These are phyloP conservation scores for Drosophila novamexicana DNA, from an alignment of 1,140 invertebrate species.

Conservation along the genomic window DNA sequence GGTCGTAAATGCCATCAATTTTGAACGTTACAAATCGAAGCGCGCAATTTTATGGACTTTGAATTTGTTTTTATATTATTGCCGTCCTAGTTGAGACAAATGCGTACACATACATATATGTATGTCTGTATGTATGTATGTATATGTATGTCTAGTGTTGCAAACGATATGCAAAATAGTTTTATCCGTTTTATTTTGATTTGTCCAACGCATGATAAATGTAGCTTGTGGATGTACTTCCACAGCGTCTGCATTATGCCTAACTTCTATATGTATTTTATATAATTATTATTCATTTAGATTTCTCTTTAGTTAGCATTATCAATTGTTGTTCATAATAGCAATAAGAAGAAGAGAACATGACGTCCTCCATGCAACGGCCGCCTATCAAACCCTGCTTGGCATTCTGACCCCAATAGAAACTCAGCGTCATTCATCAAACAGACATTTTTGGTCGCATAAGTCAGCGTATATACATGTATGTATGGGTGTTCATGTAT, in stretches of 20 bases:
- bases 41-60: constrained; percentile 73
- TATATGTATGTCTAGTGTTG: constrained; percentile 1
- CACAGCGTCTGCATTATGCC: background rate
- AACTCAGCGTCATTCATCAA: constrained; percentile 37
- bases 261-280: background rate
- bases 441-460: constrained; percentile 11
- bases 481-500: background rate
- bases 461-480: background rate
- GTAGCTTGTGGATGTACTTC: no score
- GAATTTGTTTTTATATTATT: constrained; percentile 70
- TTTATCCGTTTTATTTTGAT: background rate
- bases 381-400: constrained; percentile 38
- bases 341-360: background rate
- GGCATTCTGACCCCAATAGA: constrained; percentile 56
- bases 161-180: constrained; percentile 30
- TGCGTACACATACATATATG: background rate
- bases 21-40: constrained; percentile 26
- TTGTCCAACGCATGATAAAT: background rate
- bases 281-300: constrained; percentile 1
- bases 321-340: no score
- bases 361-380: background rate
- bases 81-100: constrained; percentile 12
- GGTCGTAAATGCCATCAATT: constrained; percentile 27
- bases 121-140: background rate
- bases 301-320: background rate